These are phyloP conservation scores for Asteroscopus sphinx DNA, from an alignment of 2,888 invertebrate genomes.

Conservation along the genomic window DNA sequence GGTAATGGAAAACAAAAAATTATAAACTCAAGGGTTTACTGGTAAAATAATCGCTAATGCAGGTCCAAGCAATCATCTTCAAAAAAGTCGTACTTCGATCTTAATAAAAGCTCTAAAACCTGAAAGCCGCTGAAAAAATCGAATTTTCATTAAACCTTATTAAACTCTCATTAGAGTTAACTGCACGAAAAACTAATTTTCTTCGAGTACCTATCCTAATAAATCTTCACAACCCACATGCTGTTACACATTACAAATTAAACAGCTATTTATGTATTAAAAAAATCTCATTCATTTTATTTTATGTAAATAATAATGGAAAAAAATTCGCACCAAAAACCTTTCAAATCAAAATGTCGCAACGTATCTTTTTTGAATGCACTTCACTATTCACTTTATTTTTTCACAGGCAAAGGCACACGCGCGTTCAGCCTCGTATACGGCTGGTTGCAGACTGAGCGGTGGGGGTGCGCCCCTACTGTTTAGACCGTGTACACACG, in stretches of 20 bases:
- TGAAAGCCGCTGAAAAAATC: background rate
- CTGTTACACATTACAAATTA: conserved; percentile 41
- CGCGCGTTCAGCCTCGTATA: conserved; percentile 61
- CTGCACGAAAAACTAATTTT: conserved; percentile 47
- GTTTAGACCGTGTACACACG: conserved; percentile 60
- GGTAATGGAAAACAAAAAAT: conserved; percentile 6
- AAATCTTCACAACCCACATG: conserved; percentile 51
- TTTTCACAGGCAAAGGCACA: conserved; percentile 49
- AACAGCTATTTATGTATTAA: conserved; percentile 6
- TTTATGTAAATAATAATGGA: background rate
- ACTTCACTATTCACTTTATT: conserved; percentile 60
- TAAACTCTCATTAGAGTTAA: conserved; percentile 47
- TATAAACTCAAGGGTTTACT: background rate
- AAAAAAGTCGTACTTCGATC: too few relatives aligned
- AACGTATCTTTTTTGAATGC: conserved; percentile 47
- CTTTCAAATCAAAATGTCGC: conserved; percentile 53
- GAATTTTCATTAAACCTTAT: conserved; percentile 20
- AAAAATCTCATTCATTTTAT: conserved; percentile 29
- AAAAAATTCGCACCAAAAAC: conserved; percentile 16
- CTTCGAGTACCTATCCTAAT: conserved; percentile 44
- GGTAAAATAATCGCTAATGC: too few relatives aligned
- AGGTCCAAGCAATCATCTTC: background rate
- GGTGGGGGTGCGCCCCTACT: conserved; percentile 68
- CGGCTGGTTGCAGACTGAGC: conserved; percentile 67
- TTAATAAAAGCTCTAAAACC: background rate